Base-by-base conservation (phyloP, 2,888 invertebrate species). In the Itoplectis maculator region DNA sequence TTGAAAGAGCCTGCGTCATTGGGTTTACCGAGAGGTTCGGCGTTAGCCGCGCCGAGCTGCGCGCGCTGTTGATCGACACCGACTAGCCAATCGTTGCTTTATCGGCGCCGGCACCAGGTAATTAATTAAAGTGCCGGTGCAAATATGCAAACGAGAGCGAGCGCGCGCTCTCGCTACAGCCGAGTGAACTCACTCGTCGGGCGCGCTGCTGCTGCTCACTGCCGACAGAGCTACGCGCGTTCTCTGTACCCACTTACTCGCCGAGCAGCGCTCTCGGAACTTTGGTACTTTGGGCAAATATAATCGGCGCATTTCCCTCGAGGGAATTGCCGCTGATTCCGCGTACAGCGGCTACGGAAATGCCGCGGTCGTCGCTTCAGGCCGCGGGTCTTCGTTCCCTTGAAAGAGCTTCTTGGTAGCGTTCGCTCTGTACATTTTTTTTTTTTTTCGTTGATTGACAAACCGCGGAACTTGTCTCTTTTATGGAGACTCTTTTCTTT, bases 41-140 rank as follows among this genome's bases (percentile, higher is more conserved):
- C 29, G 18, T 6, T 59, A 23, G 37, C 18, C 29, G 29, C 29
- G 29, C 29, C 37, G 49, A 59, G 61, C n/a, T 65, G 29, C 29
- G n/a, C 29, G 45, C 29, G 35, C 59, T 40, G 47, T 63, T 59
- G 56, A 73, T 68, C 59, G 77, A 70, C 20, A 3, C 61, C 45
- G 73, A 81, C 79, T 74, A 81, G 83, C 85, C 84, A 85, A 85
- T 87, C 72, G 84, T 83, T 84, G 86, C 86, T 86, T 88, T 88
- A 89, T 89, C 86, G 87, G 85, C 88, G 84, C 87, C 83, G 88
- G 88, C 72, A 70, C 80, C 84, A 81, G 87, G 88, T 90, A 92
- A 92, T 92, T 91, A 91, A 91, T 91, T 91, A 88, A 88, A 91
- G 92, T 91, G 90, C 89, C 85, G 87, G 86, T 83, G 91, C 87